Base-by-base conservation (phyloP, 2,888 invertebrate genomes). In the Clanis bilineata region DNA sequence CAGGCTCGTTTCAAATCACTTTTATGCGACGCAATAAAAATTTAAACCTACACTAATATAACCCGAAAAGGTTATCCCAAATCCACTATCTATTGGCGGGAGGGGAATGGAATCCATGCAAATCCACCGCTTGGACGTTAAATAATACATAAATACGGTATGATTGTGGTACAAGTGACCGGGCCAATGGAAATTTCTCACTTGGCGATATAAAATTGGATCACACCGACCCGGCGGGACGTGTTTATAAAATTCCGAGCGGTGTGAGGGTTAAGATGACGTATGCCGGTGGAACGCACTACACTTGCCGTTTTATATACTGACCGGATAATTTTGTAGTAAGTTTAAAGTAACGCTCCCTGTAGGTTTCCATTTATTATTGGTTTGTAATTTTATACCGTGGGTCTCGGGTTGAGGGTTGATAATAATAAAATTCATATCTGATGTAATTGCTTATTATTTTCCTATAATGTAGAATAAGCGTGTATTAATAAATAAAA, bases 131-230 rank as follows among this genome's bases (percentile, higher is more conserved):
- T 76, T 78, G 79, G 74, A 79, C 82, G 82, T 88, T 87, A 87
- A 88, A 89, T 90, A 88, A 89, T 86, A 86, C 83, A 88, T 89
- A 88, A 85, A 84, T 82, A 80, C 76, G 76, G 76, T 73, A 74
- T 79, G 80, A 79, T 80, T 68, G 80, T 73, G 73, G 71, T 71
- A 65, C 71, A 69, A 77, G 74, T 78, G 77, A 83, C 80, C 78
- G 77, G 77, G 70, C 66, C 80, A 85, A 86, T 88, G 86, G 87
- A 86, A 85, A 84, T 79, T 83, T 82, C 77, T 75, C 81, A 83
- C 79, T 84, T 74, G 79, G 77, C 85, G 79, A 85, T 87, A 88
- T 88, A 86, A 86, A 88, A 88, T 86, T 86, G 80, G 84, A 83
- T 85, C 80, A 75, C 74, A 74, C 69, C 69, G 69, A 68, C 68